A percentile compares a stretch with the other conserved stretches of the same genome.
phyloP scores from a whole-genome alignment of 2,113 vertebrate species.

The Brienomyrus brachyistius region DNA sequence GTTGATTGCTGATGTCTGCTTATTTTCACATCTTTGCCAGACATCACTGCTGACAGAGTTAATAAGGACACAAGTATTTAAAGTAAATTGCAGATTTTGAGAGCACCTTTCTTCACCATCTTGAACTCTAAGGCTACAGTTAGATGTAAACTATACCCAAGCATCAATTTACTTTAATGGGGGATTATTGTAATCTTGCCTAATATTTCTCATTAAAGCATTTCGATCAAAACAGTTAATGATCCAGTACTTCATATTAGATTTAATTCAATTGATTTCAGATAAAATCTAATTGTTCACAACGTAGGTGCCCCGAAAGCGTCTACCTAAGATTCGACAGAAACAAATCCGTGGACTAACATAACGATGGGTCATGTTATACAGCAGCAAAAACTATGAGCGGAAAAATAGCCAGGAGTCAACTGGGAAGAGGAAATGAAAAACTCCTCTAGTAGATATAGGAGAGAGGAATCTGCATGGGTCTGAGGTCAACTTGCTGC shows the following conservation, averaged over 20 bases:
- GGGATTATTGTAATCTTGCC: background rate
- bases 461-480: background rate
- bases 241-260: background rate
- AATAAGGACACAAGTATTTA: background rate
- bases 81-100: background rate
- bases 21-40: background rate
- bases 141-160: background rate
- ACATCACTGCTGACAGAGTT: background rate
- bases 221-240: background rate
- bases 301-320: background rate
- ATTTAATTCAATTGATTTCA: background rate
- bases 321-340: background rate
- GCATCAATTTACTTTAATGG: background rate
- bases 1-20: background rate
- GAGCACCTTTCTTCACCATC: background rate
- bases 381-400: background rate
- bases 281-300: background rate
- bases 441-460: background rate
- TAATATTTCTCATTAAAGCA: background rate
- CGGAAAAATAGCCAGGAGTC: background rate
- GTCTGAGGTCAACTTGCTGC: background rate
- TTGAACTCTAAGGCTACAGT: background rate
- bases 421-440: background rate
- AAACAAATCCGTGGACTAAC: background rate
- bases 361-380: background rate